Conservation (phyloP, 2,113 vertebrate genomes). For the Tragelaphus strepsiceros region DNA sequence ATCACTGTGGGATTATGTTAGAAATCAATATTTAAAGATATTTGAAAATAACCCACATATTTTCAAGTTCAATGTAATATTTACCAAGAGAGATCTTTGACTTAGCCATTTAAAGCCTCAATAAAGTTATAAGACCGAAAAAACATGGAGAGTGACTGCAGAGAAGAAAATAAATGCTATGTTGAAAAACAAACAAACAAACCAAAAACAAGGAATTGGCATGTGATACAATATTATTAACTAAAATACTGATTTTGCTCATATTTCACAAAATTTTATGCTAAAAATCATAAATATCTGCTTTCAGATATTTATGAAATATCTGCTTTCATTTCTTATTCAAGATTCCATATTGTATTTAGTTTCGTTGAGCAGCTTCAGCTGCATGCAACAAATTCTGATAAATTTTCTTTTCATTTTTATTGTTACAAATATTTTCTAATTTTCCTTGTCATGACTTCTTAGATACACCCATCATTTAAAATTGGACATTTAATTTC, state of each 20-base stretch:
- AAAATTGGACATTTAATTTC: neutral
- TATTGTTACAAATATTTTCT: neutral
- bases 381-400: neutral
- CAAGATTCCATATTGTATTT: neutral
- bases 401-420: neutral
- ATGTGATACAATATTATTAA: neutral
- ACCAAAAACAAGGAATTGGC: neutral
- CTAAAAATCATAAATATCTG: no score
- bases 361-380: neutral
- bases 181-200: neutral
- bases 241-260: neutral
- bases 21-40: neutral
- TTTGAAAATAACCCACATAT: neutral
- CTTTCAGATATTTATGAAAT: neutral
- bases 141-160: neutral
- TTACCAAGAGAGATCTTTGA: neutral
- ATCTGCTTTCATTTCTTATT: neutral
- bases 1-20: neutral
- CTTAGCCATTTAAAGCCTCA: neutral
- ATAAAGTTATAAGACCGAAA: neutral
- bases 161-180: neutral
- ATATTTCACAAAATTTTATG: neutral
- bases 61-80: neutral
- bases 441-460: neutral
- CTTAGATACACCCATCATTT: neutral